Evolutionary conservation across 2,797 vertebrate species (phyloP).

Genomic region (Rhabdomys pumilio): DNA sequence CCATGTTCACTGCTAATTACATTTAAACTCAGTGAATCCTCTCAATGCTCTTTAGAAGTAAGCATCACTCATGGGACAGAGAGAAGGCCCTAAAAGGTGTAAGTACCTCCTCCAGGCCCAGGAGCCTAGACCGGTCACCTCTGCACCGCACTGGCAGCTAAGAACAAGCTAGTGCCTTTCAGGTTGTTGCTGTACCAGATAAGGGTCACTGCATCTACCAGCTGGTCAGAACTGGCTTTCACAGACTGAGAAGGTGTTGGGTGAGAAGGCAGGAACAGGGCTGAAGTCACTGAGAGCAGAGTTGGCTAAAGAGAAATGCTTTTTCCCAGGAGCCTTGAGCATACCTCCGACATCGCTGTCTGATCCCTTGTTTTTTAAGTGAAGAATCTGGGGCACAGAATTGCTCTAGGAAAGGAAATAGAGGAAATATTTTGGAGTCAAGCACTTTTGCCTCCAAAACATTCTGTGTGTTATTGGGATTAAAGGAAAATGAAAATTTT

Average conservation of each 20-base stretch:
- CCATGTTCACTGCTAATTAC: background rate
- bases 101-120: background rate
- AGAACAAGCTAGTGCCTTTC: background rate
- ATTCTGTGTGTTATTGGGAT: slow-evolving; percentile 8
- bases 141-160: background rate
- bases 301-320: background rate
- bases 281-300: background rate
- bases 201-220: background rate
- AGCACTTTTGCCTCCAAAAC: slow-evolving; percentile 26
- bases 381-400: slow-evolving; percentile 28
- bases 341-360: background rate
- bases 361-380: background rate
- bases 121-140: accelerated
- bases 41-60: background rate
- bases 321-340: background rate
- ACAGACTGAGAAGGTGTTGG: background rate
- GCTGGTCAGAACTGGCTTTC: background rate
- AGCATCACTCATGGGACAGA: background rate
- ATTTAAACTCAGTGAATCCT: background rate
- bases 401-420: slow-evolving; percentile 46
- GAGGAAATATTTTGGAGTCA: slow-evolving; percentile 44
- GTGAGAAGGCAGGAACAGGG: background rate
- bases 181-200: background rate
- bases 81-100: background rate
- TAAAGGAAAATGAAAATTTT: slow-evolving; percentile 4